Conservation (phyloP, 2,113 vertebrate species). For the Anhinga anhinga region DNA sequence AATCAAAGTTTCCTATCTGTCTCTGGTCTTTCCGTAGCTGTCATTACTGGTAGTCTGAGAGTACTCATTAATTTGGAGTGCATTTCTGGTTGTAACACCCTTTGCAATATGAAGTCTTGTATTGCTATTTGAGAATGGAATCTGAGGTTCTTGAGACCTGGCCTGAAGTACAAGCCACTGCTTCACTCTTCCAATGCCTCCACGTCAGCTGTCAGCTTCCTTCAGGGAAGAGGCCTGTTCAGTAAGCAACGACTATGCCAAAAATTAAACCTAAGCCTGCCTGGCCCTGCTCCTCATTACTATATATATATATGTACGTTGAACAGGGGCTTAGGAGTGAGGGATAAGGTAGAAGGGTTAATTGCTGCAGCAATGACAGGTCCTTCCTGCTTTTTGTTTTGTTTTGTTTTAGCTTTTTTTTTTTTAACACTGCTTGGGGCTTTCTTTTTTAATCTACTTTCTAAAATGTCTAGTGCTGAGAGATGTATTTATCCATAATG, state of each 20-base stretch:
- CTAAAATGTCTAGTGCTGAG: constrained; percentile 29
- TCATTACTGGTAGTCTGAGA: not conserved
- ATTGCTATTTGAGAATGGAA: not conserved
- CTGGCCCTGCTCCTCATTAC: not conserved
- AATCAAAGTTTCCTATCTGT: not conserved
- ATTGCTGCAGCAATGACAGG: not conserved
- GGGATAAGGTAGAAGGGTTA: not conserved
- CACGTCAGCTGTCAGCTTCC: not conserved
- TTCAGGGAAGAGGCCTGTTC: not conserved
- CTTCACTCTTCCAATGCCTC: not conserved
- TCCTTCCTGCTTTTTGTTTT: constrained; percentile 1
- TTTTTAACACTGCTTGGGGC: not conserved
- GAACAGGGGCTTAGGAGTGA: not conserved
- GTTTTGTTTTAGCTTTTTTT: not conserved
- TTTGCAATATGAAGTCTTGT: not conserved
- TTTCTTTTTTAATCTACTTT: constrained; percentile 28
- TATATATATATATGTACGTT: not conserved
- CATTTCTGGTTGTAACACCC: not conserved
- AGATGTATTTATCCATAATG: constrained; percentile 18
- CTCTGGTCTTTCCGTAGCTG: not conserved
- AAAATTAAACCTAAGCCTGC: constrained; percentile 45
- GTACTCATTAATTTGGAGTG: not conserved
- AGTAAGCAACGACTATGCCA: not conserved
- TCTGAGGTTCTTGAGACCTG: not conserved
- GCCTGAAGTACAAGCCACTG: not conserved